phyloP scores from a whole-genome alignment of 2,888 invertebrate species.

The Sepiola atlantica region DNA sequence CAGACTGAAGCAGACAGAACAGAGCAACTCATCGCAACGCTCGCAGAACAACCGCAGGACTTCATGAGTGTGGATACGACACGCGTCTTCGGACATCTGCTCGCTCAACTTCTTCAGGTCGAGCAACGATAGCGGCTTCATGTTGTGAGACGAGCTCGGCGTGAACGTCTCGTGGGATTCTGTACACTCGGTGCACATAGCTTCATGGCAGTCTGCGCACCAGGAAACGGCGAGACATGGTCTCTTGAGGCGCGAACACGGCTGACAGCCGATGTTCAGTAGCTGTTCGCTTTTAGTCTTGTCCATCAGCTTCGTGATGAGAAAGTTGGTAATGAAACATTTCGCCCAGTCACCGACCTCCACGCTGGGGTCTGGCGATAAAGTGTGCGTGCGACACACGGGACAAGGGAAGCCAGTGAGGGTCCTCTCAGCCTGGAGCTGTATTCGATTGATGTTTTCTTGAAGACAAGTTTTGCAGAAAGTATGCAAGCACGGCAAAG shows the following conservation, averaged over 20 bases:
- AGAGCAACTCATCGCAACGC: neutral
- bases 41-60: constrained; percentile 10
- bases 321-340: constrained; percentile 37
- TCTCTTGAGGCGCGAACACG: no score
- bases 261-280: neutral
- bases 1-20: neutral
- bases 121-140: neutral
- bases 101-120: neutral
- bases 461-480: constrained; percentile 39
- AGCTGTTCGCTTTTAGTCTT: neutral
- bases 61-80: neutral
- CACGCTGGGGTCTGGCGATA: neutral
- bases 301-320: neutral
- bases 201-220: neutral
- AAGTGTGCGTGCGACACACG: neutral
- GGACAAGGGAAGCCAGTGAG: neutral
- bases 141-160: neutral
- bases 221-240: neutral
- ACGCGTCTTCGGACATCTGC: neutral
- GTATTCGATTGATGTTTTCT: neutral
- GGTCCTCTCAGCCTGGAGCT: neutral
- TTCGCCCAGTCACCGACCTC: constrained; percentile 34
- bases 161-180: neutral
- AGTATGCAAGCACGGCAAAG: constrained; percentile 42
- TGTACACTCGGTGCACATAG: neutral